Evolutionary conservation across 2,888 invertebrate species (phyloP).

Genomic region (Sphinx pinastri): DNA sequence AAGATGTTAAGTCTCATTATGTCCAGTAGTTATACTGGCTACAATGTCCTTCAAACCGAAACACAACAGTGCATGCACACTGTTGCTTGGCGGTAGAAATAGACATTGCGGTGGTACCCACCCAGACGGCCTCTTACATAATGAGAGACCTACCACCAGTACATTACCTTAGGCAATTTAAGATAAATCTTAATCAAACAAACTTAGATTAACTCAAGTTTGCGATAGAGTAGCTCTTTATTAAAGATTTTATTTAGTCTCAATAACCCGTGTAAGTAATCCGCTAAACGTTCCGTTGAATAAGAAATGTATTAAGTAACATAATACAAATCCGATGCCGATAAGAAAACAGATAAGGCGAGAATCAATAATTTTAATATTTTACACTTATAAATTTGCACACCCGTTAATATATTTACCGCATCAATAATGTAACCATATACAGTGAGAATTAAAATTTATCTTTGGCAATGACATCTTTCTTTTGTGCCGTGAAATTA

Average conservation of each 20-base stretch:
- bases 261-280: background rate
- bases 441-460: constrained; percentile 12
- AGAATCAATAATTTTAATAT: constrained; percentile 21
- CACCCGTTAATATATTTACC: background rate
- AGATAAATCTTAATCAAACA: no score
- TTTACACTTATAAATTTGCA: constrained; percentile 12
- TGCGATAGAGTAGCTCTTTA: no score
- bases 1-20: no score
- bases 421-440: constrained; percentile 22
- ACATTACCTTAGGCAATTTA: no score
- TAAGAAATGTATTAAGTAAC: constrained; percentile 4
- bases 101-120: no score
- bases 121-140: background rate
- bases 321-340: background rate
- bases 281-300: background rate
- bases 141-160: no score
- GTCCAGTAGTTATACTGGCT: no score
- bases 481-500: constrained; percentile 21
- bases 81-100: no score
- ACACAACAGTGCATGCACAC: no score
- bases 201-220: no score
- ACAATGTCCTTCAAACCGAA: no score
- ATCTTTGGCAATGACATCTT: constrained; percentile 22
- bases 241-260: no score
- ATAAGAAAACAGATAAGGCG: constrained; percentile 9